These are phyloP conservation scores for human DNA, from an alignment of 2,113 vertebrate genomes.

Conservation along the genomic window GRCh38 chr13:34347501-34348000, in stretches of 20 bases:
- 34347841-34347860: neutral
- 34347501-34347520: neutral
- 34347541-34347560: neutral
- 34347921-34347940: neutral
- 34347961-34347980: neutral
- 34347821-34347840: neutral
- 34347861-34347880: neutral
- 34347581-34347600: neutral
- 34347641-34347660: too few species aligned
- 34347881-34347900: neutral
- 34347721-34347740: too few species aligned
- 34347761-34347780: too few species aligned
- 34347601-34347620: neutral
- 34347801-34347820: neutral
- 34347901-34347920: neutral
- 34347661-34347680: too few species aligned
- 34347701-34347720: too few species aligned
- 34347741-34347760: too few species aligned
- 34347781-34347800: too few species aligned
- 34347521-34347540: neutral
- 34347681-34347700: too few species aligned
- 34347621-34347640: neutral
- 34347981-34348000: neutral
- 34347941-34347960: neutral
- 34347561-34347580: neutral